Evolutionary conservation across 2,888 invertebrate genomes (phyloP).

Genomic region (Lucinisca nassula): DNA sequence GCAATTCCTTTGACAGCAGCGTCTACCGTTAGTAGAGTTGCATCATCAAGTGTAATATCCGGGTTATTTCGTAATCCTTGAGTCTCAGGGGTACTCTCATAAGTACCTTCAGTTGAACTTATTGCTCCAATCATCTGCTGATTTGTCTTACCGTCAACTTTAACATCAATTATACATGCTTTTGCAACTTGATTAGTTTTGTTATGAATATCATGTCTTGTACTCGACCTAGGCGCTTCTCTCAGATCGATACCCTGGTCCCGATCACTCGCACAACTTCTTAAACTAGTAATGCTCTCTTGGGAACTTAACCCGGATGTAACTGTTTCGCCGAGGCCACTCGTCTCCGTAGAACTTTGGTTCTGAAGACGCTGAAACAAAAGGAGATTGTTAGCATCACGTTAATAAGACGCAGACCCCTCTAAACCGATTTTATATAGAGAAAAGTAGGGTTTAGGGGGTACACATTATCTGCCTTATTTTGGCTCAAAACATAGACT

Average conservation of each 20-base stretch:
- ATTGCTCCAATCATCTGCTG: not conserved
- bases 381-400: no score
- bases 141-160: not conserved
- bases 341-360: slow-evolving; percentile 84
- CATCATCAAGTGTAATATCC: not conserved
- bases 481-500: no score
- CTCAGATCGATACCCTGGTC: slow-evolving; percentile 67
- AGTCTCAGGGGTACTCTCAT: not conserved
- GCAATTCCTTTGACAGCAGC: not conserved
- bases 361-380: slow-evolving; percentile 77
- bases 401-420: no score
- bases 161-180: not conserved
- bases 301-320: slow-evolving; percentile 83
- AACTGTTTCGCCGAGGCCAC: slow-evolving; percentile 82
- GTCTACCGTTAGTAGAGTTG: not conserved
- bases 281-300: slow-evolving; percentile 81
- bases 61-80: not conserved
- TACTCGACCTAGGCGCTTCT: slow-evolving; percentile 29
- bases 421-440: no score
- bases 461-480: no score
- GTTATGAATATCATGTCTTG: not conserved
- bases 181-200: not conserved
- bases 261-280: slow-evolving; percentile 52
- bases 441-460: no score
- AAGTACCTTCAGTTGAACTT: not conserved